Percentiles rank a stretch among this genome's conserved stretches.
These are phyloP conservation scores for Rugalucina vietnamica DNA, from an alignment of 2,888 invertebrate genomes.

Conservation along the genomic window DNA sequence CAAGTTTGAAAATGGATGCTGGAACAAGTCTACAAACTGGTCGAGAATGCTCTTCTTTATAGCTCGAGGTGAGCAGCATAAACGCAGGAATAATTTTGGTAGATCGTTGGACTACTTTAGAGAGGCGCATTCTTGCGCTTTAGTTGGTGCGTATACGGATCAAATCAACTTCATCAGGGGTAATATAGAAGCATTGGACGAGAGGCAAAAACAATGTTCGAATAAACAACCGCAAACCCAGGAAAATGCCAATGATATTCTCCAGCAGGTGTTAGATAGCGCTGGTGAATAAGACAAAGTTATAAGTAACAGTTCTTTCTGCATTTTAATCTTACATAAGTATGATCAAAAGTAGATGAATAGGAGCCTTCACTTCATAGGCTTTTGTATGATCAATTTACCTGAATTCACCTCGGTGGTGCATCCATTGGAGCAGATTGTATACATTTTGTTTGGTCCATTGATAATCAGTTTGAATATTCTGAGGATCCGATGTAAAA, in stretches of 20 bases:
- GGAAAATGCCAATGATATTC: neutral
- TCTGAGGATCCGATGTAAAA: too few species aligned
- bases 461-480: too few species aligned
- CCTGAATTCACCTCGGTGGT: too few species aligned
- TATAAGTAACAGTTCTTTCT: too few species aligned
- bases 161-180: constrained; percentile 18
- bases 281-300: too few species aligned
- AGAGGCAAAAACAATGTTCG: constrained; percentile 6
- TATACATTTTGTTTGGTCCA: too few species aligned
- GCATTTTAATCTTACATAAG: too few species aligned
- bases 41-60: constrained; percentile 43
- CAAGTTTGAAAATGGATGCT: constrained; percentile 43
- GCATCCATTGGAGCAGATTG: too few species aligned
- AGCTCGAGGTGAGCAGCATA: constrained; percentile 41
- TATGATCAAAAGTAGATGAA: too few species aligned
- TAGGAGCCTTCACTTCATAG: too few species aligned
- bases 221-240: neutral
- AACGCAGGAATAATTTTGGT: constrained; percentile 20
- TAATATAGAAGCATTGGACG: constrained; percentile 4
- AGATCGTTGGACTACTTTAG: constrained; percentile 31
- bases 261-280: neutral
- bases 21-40: constrained; percentile 41
- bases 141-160: constrained; percentile 23
- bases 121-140: constrained; percentile 10
- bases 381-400: too few species aligned